phyloP scores from a whole-genome alignment of 53 echinoderm and acorn worm genomes.

The Mesocentrotus franciscanus region DNA sequence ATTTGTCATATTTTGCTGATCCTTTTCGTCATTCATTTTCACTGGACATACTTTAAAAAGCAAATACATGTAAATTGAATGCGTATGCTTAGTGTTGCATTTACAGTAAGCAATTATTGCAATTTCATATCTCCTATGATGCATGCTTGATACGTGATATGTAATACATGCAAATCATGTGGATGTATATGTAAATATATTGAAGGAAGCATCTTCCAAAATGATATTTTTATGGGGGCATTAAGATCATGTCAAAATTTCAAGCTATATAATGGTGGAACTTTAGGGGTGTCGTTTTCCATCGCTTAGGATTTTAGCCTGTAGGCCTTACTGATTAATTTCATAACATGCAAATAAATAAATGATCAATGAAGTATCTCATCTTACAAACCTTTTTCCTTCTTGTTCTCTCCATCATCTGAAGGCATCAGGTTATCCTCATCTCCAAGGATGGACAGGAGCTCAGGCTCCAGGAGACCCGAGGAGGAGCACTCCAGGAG shows the following conservation, averaged over 20 bases:
- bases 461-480: constrained; percentile 87
- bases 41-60: too few species aligned
- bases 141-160: neutral
- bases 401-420: constrained; percentile 64
- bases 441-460: constrained; percentile 84
- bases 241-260: neutral
- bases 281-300: neutral
- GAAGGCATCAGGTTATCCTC: constrained; percentile 83
- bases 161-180: neutral
- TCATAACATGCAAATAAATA: neutral
- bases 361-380: neutral
- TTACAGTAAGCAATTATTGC: too few species aligned
- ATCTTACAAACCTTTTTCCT: constrained; percentile 35
- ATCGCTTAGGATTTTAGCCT: neutral
- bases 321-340: neutral
- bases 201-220: too few species aligned
- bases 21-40: too few species aligned
- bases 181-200: neutral
- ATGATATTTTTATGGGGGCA: too few species aligned
- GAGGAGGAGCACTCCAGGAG: constrained; percentile 87
- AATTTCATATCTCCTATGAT: too few species aligned
- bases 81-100: too few species aligned
- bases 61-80: too few species aligned
- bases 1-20: too few species aligned
- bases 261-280: too few species aligned